A percentile compares a stretch with the other conserved stretches of the same genome.
These are phyloP conservation scores for Zaprionus gabonicus DNA, from an alignment of 1,140 invertebrate species.

Conservation along the genomic window DNA sequence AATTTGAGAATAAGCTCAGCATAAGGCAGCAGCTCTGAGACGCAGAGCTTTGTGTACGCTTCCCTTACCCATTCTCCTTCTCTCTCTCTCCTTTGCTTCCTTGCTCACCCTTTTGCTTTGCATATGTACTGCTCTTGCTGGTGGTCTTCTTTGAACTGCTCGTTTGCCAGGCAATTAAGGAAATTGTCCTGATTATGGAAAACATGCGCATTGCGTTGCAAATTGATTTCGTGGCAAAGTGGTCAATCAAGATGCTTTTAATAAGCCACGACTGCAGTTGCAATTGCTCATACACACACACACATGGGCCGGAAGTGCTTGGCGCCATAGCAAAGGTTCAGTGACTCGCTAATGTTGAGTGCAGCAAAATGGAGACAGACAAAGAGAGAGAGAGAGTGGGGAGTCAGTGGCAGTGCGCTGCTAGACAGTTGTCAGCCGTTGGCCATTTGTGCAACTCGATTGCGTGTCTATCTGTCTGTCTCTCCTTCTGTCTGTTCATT, in stretches of 20 bases:
- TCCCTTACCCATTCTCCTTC: neutral
- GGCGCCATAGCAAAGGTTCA: conserved; percentile 46
- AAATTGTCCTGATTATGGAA: conserved; percentile 31
- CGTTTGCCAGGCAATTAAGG: conserved; percentile 22
- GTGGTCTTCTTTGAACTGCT: neutral
- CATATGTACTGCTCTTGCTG: neutral
- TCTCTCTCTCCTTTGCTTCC: neutral
- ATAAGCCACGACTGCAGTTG: conserved; percentile 18
- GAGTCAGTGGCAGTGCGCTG: neutral
- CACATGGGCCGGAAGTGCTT: conserved; percentile 32
- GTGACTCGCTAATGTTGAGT: conserved; percentile 39
- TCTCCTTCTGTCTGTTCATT: conserved; percentile 19
- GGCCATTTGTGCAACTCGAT: conserved; percentile 2
- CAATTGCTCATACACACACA: neutral
- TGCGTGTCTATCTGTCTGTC: neutral
- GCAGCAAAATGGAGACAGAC: neutral
- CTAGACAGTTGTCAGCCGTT: neutral
- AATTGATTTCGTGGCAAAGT: conserved; percentile 19
- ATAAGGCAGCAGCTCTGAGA: neutral
- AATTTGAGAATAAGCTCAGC: conserved; percentile 31
- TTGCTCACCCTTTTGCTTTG: neutral
- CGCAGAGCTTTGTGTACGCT: neutral
- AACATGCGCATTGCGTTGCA: conserved; percentile 12
- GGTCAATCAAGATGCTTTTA: conserved; percentile 23
- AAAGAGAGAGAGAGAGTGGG: neutral